A percentile compares a stretch with the other conserved stretches of the same genome.
phyloP scores from a whole-genome alignment of 2,797 vertebrate species.

The Betta splendens region DNA sequence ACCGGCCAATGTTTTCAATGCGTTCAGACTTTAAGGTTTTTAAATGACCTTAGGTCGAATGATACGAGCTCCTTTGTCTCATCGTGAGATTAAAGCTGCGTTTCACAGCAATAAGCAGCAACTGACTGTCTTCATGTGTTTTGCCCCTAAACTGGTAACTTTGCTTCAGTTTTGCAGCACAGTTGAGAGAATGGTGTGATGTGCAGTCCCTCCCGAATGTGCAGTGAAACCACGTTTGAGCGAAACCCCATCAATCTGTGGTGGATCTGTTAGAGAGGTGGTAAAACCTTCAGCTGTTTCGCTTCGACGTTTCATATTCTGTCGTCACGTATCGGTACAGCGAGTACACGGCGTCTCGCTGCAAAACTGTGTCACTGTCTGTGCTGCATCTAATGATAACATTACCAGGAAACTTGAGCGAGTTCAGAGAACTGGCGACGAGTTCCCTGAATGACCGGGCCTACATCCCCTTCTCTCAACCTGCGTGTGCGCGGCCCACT shows the following conservation, averaged over 20 bases:
- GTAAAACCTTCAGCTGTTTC: background rate
- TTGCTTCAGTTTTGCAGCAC: background rate
- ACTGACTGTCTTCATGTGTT: conserved; percentile 14
- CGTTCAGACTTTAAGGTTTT: background rate
- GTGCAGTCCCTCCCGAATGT: background rate
- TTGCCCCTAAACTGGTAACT: background rate
- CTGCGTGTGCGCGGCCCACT: conserved; percentile 32
- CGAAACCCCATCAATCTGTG: background rate
- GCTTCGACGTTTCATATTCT: background rate
- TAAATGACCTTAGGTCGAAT: conserved; percentile 3
- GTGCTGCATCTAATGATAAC: conserved; percentile 54
- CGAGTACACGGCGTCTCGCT: background rate
- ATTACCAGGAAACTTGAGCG: conserved; percentile 77
- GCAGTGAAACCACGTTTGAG: background rate
- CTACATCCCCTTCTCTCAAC: conserved; percentile 72
- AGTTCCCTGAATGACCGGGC: conserved; percentile 84
- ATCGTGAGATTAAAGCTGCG: conserved; percentile 28
- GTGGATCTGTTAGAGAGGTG: background rate
- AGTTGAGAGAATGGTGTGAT: background rate
- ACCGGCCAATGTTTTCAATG: background rate
- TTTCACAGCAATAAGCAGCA: conserved; percentile 55
- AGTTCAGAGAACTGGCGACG: conserved; percentile 78
- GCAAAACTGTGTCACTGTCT: conserved; percentile 35
- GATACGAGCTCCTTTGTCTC: conserved; percentile 25
- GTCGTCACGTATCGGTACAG: background rate